phyloP scores from a whole-genome alignment of 2,888 invertebrate species.

The Odontocerum albicorne region DNA sequence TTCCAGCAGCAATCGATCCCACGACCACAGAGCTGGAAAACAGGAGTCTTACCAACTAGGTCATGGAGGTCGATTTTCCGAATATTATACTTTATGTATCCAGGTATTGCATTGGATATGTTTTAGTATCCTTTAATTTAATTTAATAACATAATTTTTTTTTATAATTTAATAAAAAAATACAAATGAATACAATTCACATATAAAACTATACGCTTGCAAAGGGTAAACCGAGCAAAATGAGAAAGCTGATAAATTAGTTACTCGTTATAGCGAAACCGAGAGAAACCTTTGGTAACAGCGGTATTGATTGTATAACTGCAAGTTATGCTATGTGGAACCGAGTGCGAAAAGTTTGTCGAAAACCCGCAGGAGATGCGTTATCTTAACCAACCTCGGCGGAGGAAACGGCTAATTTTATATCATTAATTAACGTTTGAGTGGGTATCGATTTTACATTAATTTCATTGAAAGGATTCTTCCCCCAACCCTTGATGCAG shows the following conservation, averaged over 20 bases:
- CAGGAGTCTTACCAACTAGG: too few relatives aligned
- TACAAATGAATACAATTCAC: neutral
- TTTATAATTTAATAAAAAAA: too few relatives aligned
- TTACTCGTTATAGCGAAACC: slow-evolving; percentile 23
- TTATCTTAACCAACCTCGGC: slow-evolving; percentile 6
- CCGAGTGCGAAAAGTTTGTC: slow-evolving; percentile 5
- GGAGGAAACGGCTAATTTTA: slow-evolving; percentile 12
- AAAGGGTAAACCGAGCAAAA: slow-evolving; percentile 3
- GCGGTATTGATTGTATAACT: slow-evolving; percentile 16
- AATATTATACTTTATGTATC: too few relatives aligned
- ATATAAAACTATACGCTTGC: neutral
- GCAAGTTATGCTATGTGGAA: slow-evolving; percentile 7
- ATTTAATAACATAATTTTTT: too few relatives aligned
- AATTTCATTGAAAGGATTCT: slow-evolving; percentile 1
- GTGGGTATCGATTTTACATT: slow-evolving; percentile 10
- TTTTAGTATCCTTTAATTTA: too few relatives aligned
- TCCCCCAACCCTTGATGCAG: neutral
- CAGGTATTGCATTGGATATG: too few relatives aligned
- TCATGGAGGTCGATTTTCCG: too few relatives aligned
- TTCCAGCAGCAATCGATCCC: too few relatives aligned
- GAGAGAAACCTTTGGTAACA: neutral
- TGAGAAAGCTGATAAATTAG: slow-evolving; percentile 25
- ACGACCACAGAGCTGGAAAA: too few relatives aligned
- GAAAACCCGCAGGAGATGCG: neutral
- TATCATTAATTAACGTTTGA: slow-evolving; percentile 15